Evolutionary conservation across 1,140 invertebrate species (phyloP).

Genomic region (Berghia stephanieae): DNA sequence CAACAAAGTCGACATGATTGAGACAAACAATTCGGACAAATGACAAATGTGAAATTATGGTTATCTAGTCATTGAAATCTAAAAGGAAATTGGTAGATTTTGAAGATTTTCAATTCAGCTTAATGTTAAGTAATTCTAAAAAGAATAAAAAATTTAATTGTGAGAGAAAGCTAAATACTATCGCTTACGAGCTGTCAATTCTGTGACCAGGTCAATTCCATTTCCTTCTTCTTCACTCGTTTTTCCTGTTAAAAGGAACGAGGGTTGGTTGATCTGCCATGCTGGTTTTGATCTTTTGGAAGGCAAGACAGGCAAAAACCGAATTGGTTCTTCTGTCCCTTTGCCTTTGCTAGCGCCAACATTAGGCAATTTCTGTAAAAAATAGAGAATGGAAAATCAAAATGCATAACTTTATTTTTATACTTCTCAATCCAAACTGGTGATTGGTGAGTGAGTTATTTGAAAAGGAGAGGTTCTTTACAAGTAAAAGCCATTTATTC

Average conservation of each 20-base stretch:
- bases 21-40: too few relatives aligned
- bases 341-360: constrained; percentile 61
- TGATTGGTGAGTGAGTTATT: too few relatives aligned
- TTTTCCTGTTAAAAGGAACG: constrained; percentile 56
- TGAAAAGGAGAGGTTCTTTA: too few relatives aligned
- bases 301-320: constrained; percentile 64
- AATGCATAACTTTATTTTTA: too few relatives aligned
- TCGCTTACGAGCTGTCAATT: constrained; percentile 61
- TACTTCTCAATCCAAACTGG: too few relatives aligned
- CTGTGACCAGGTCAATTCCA: constrained; percentile 58
- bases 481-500: too few relatives aligned
- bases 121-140: too few relatives aligned
- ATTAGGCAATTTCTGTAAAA: constrained; percentile 37
- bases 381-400: constrained; percentile 22
- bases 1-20: background rate
- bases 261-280: constrained; percentile 61
- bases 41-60: too few relatives aligned
- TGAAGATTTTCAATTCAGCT: too few relatives aligned
- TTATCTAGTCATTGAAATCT: too few relatives aligned
- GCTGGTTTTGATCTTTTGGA: constrained; percentile 62
- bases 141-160: too few relatives aligned
- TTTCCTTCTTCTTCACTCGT: constrained; percentile 48
- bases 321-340: constrained; percentile 61
- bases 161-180: background rate
- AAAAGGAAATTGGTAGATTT: too few relatives aligned